Percentiles rank a stretch among this genome's conserved stretches.
These are phyloP conservation scores for Athripsodes cinereus DNA, from an alignment of 2,888 invertebrate species.

Conservation along the genomic window DNA sequence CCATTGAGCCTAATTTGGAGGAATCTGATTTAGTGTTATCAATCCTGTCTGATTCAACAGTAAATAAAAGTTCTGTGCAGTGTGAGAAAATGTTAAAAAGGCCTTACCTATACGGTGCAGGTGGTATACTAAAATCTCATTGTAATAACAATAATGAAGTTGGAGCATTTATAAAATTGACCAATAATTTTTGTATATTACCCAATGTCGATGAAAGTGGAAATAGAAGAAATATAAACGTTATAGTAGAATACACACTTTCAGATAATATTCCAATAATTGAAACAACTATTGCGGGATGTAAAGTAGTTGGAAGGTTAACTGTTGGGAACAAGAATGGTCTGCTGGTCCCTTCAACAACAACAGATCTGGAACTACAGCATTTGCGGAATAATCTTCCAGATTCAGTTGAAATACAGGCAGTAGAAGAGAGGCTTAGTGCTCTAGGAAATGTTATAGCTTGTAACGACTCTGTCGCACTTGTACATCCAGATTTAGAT, in stretches of 20 bases:
- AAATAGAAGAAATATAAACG: conserved; percentile 99
- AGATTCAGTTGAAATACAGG: conserved; percentile 83
- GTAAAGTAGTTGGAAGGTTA: conserved; percentile 90
- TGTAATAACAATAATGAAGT: conserved; percentile 99
- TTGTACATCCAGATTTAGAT: conserved; percentile 98
- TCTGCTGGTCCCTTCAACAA: conserved; percentile 85
- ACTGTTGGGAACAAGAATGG: conserved; percentile 93
- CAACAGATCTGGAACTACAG: conserved; percentile 77
- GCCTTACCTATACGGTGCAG: too few species aligned
- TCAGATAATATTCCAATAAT: conserved; percentile 95
- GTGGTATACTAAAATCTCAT: conserved; percentile 92
- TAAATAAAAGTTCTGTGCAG: too few species aligned
- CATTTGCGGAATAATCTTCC: conserved; percentile 92
- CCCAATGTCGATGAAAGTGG: conserved; percentile 96
- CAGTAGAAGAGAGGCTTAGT: conserved; percentile 95
- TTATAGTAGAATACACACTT: conserved; percentile 93
- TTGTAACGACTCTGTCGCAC: conserved; percentile 97
- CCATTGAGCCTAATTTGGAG: too few species aligned
- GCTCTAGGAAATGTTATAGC: conserved; percentile 97
- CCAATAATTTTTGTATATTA: conserved; percentile 94
- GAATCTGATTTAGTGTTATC: too few species aligned
- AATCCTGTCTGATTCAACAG: too few species aligned
- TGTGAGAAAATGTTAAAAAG: too few species aligned
- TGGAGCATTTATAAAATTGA: conserved; percentile 95
- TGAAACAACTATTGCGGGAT: conserved; percentile 88